Base-by-base conservation (phyloP, 2,888 invertebrate species). In the Syritta pipiens region DNA sequence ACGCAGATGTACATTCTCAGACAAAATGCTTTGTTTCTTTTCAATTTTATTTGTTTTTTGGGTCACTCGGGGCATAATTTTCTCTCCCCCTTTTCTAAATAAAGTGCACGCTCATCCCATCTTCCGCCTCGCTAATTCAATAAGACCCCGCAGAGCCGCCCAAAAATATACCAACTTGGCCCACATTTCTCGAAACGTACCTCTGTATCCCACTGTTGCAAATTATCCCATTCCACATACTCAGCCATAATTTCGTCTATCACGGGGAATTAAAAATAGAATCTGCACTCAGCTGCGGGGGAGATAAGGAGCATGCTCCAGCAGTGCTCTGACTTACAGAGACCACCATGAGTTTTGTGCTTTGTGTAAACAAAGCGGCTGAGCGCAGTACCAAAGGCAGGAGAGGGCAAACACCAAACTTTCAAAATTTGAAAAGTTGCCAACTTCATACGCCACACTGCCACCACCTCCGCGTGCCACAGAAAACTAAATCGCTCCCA, bases 361-460 rank as follows among this genome's bases (percentile, higher is more conserved):
- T n/a, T n/a, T n/a, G n/a, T n/a, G 42, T 53, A 63, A 63, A 53
- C 63, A 63, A 63, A 42, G 20, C 55, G 26, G 6, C 10, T n/a
- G n/a, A n/a, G n/a, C 1, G 28, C 9, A 7, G 28, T n/a, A 24
- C 44, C 46, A 37, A 55, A 46, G 20, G 55, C 32, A 28, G 67
- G n/a, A n/a, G n/a, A n/a, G n/a, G 46, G 67, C 48, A 67, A 67
- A 67, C 55, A 55, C 19, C 46, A 55, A 17, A 67, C 55, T 55
- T 46, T 55, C 35, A 22, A 55, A 48, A 67, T 67, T 76, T 76
- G 69, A 69, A 76, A 62, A 55, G 69, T 20, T 76, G 75, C 75
- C 75, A 76, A 69, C 62, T 69, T 46, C 26, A 30, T 12, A 2
- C 10, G 44, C 3, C 37, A 7, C 22, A n/a, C 6, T 9, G 4